These are phyloP conservation scores for Varanus salvator DNA, from an alignment of 2,113 vertebrate genomes.

Conservation along the genomic window DNA sequence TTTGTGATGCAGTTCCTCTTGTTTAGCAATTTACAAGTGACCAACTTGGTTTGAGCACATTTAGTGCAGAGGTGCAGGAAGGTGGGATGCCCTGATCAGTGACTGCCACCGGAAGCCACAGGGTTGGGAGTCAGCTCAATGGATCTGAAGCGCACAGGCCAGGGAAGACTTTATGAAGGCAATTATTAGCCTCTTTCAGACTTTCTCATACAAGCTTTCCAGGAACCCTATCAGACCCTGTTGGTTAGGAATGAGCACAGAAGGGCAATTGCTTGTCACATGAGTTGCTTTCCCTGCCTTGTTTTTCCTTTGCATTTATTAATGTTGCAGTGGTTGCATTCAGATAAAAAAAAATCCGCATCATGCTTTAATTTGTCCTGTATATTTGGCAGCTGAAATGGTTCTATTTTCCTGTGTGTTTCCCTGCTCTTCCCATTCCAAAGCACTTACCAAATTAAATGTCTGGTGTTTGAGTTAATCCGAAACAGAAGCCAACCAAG, in stretches of 20 bases:
- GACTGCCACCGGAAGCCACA: background rate
- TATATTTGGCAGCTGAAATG: slow-evolving; percentile 6
- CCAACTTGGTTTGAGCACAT: background rate
- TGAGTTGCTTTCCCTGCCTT: background rate
- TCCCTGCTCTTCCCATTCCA: slow-evolving; percentile 10
- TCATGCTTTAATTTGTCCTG: slow-evolving; percentile 22
- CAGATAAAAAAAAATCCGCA: background rate
- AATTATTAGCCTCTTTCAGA: background rate
- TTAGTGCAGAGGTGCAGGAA: background rate
- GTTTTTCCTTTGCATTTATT: slow-evolving; percentile 1
- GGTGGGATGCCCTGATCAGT: background rate
- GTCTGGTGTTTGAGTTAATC: slow-evolving; percentile 24
- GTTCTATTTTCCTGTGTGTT: background rate
- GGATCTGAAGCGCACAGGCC: too few relatives aligned
- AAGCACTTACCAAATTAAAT: slow-evolving; percentile 10
- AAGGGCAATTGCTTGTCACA: background rate
- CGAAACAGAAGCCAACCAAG: slow-evolving; percentile 1
- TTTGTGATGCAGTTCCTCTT: too few relatives aligned
- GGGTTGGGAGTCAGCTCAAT: too few relatives aligned
- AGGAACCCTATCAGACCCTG: background rate
- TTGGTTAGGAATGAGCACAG: slow-evolving; percentile 8
- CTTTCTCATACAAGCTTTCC: background rate
- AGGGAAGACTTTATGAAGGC: background rate
- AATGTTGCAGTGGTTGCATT: background rate
- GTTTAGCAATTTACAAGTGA: too few relatives aligned